Conservation (phyloP, 2,113 vertebrate genomes). For the Vidua chalybeata region DNA sequence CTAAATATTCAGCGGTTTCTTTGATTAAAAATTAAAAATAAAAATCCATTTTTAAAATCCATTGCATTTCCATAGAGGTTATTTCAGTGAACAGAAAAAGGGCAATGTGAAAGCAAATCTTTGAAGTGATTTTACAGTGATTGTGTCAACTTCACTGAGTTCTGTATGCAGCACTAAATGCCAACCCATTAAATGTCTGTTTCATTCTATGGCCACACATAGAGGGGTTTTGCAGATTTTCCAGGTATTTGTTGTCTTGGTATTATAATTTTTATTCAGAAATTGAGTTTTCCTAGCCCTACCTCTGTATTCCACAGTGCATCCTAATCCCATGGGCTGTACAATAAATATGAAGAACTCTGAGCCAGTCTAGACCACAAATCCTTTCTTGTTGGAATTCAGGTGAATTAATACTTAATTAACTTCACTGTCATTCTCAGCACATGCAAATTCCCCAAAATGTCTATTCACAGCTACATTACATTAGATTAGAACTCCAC, state of each 20-base stretch:
- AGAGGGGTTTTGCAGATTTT: background rate
- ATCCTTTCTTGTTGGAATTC: background rate
- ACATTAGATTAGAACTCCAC: background rate
- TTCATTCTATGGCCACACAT: background rate
- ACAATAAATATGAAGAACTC: background rate
- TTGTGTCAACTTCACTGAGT: background rate
- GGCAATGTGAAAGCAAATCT: background rate
- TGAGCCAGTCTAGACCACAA: background rate
- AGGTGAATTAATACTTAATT: background rate
- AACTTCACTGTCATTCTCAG: background rate
- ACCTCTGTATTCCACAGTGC: background rate
- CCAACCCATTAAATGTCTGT: background rate
- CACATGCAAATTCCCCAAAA: background rate
- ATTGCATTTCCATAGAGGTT: background rate
- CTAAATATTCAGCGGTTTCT: background rate
- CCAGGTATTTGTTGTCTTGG: background rate
- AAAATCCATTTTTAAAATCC: background rate
- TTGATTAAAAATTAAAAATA: background rate
- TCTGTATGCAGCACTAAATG: background rate
- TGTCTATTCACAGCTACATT: background rate
- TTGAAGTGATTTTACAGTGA: background rate
- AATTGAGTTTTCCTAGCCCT: background rate
- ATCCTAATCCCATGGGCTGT: background rate
- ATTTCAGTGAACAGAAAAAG: background rate
- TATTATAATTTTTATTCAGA: background rate